A percentile compares a stretch with the other conserved stretches of the same genome.
These are phyloP conservation scores for Diadumene lineata DNA, from an alignment of 92 coral and sea anemone species.

Conservation along the genomic window DNA sequence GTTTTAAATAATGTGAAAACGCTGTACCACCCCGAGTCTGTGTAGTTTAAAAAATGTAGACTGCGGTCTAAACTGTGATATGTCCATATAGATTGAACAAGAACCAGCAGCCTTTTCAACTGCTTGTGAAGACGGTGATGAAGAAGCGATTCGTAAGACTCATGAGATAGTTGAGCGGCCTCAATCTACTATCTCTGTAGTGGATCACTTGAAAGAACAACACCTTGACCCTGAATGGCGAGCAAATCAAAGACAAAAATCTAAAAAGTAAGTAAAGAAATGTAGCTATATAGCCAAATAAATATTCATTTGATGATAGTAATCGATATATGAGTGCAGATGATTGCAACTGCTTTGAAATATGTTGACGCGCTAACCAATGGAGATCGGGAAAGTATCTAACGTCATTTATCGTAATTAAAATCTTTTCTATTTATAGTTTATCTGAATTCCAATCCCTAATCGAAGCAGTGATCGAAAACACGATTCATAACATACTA, in stretches of 20 bases:
- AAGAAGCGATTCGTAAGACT: constrained; percentile 44
- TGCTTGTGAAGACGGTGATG: constrained; percentile 5
- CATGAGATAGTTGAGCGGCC: constrained; percentile 64
- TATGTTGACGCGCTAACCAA: too few relatives aligned
- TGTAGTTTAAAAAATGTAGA: too few relatives aligned
- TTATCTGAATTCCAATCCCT: constrained; percentile 87
- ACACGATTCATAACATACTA: constrained; percentile 77
- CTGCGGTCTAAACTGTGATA: too few relatives aligned
- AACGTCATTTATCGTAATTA: background rate
- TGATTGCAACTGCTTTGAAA: too few relatives aligned
- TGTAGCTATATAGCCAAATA: background rate
- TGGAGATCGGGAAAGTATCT: too few relatives aligned
- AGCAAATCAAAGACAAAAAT: constrained; percentile 66
- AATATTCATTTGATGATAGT: background rate
- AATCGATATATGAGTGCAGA: background rate
- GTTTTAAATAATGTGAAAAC: too few relatives aligned
- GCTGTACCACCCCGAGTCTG: too few relatives aligned
- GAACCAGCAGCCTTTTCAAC: background rate
- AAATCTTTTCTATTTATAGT: constrained; percentile 36
- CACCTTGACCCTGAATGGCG: constrained; percentile 47
- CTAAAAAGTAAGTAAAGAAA: constrained; percentile 63
- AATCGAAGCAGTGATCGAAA: constrained; percentile 89
- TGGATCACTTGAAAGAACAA: constrained; percentile 47
- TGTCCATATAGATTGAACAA: background rate
- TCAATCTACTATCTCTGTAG: constrained; percentile 52